These are phyloP conservation scores for Synodontis membranacea DNA, from an alignment of 2,113 vertebrate species.

Conservation along the genomic window DNA sequence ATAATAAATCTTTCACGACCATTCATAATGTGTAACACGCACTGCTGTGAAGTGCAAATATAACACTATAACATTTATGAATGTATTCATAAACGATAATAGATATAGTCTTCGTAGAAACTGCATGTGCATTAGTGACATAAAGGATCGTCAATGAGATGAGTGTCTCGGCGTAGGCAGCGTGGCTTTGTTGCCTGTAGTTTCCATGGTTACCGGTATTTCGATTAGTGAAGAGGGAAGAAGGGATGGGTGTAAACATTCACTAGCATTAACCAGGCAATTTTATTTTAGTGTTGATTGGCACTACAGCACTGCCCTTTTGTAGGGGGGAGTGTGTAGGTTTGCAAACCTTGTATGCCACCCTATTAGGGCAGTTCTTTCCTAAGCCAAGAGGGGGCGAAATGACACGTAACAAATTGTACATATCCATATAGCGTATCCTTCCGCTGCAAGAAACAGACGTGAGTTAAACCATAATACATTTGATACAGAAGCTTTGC, in stretches of 20 bases:
- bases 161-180: slow-evolving; percentile 34
- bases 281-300: slow-evolving; percentile 59
- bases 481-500: background rate
- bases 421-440: slow-evolving; percentile 97
- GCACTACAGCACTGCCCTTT: slow-evolving; percentile 57
- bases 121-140: background rate
- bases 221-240: slow-evolving; percentile 59
- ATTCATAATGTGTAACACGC: background rate
- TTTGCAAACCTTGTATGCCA: slow-evolving; percentile 97
- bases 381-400: slow-evolving; percentile 95
- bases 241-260: slow-evolving; percentile 50
- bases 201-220: slow-evolving; percentile 66
- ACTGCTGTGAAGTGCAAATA: background rate
- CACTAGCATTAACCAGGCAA: slow-evolving; percentile 49
- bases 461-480: slow-evolving; percentile 59
- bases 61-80: background rate
- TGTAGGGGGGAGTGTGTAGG: slow-evolving; percentile 67
- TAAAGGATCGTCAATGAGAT: slow-evolving; percentile 18
- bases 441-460: slow-evolving; percentile 89
- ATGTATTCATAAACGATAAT: background rate
- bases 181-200: slow-evolving; percentile 67
- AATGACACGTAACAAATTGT: slow-evolving; percentile 96
- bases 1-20: background rate
- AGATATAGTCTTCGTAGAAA: background rate
- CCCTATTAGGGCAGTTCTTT: slow-evolving; percentile 94